phyloP scores from a whole-genome alignment of 1,140 invertebrate genomes.

The Leptinotarsa lineolata region DNA sequence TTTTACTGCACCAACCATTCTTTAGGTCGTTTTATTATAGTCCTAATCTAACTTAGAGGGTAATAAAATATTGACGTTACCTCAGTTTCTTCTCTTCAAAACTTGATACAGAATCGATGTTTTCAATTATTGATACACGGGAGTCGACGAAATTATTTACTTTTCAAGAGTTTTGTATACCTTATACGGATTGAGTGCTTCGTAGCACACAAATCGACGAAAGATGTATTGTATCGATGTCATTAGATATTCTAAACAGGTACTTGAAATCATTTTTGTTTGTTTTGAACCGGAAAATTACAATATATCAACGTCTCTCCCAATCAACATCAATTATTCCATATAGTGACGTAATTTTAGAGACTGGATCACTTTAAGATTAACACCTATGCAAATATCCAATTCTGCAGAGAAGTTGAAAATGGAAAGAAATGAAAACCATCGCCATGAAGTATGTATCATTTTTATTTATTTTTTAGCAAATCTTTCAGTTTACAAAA shows the following conservation, averaged over 20 bases:
- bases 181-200: neutral
- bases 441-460: too few species aligned
- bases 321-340: too few species aligned
- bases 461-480: too few species aligned
- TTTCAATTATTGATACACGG: neutral
- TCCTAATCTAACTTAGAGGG: neutral
- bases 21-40: constrained; percentile 4
- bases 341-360: too few species aligned
- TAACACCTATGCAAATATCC: too few species aligned
- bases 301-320: too few species aligned
- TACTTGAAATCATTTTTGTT: neutral
- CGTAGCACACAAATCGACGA: neutral
- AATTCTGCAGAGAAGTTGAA: too few species aligned
- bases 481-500: too few species aligned
- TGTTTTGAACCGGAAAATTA: neutral
- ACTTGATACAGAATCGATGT: constrained; percentile 2
- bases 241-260: neutral
- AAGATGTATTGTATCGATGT: neutral
- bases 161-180: neutral
- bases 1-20: constrained; percentile 6
- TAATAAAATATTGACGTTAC: neutral
- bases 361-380: too few species aligned
- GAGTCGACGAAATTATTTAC: neutral
- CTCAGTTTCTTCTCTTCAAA: neutral
- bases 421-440: too few species aligned